Evolutionary conservation across 2,113 vertebrate species (phyloP).

Genomic region (Hylia prasina): DNA sequence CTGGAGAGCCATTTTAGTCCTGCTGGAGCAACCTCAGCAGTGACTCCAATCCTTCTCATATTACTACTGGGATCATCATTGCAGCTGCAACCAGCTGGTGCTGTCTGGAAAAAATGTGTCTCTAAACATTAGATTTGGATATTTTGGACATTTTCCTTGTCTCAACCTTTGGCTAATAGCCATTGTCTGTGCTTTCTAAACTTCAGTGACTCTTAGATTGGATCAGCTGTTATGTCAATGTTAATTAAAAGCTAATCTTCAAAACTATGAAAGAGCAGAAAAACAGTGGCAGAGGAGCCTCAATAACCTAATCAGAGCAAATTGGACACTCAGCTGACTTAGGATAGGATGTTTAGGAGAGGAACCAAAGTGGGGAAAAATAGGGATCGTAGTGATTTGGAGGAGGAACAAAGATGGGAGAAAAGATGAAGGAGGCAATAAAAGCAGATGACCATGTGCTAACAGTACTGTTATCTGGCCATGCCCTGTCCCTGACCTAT

Average conservation of each 20-base stretch:
- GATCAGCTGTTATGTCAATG: not conserved
- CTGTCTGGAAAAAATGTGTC: not conserved
- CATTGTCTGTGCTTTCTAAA: not conserved
- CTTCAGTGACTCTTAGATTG: not conserved
- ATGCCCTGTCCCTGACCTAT: not conserved
- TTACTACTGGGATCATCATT: not conserved
- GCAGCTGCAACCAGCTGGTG: not conserved
- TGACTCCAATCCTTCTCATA: not conserved
- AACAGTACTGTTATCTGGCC: not conserved
- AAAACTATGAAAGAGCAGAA: not conserved
- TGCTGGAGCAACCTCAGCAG: not conserved
- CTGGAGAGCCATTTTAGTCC: not conserved
- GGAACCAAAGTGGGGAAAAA: not conserved
- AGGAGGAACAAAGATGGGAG: not conserved
- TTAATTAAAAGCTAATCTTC: not conserved
- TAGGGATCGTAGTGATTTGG: not conserved
- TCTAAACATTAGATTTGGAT: not conserved
- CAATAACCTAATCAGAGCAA: not conserved
- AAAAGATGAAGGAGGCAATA: not conserved
- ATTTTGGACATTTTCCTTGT: not conserved
- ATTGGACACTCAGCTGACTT: not conserved
- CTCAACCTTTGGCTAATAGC: not conserved
- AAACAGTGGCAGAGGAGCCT: not conserved
- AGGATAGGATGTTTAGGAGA: not conserved
- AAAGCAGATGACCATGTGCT: not conserved